Percentiles rank a stretch among this genome's conserved stretches.
Conservation (phyloP, 2,888 invertebrate genomes). For the Pecten maximus region DNA sequence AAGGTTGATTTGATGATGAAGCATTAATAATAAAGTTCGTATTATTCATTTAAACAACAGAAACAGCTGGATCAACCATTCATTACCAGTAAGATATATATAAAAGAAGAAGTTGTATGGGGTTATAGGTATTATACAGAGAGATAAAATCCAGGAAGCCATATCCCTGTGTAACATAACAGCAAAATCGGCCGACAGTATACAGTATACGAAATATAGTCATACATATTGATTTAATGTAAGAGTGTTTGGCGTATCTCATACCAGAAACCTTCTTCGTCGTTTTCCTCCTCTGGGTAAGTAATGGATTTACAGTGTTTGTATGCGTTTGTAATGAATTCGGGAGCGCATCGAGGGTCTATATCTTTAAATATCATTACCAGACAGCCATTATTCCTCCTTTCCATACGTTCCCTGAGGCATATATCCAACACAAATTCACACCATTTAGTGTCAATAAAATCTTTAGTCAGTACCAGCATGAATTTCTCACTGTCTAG, state of each 20-base stretch:
- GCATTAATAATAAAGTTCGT: too few relatives aligned
- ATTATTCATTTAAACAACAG: too few relatives aligned
- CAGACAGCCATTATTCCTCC: not conserved
- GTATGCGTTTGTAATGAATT: not conserved
- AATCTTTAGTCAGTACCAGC: not conserved
- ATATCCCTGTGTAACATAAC: too few relatives aligned
- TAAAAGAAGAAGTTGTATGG: too few relatives aligned
- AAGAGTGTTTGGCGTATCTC: not conserved
- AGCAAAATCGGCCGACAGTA: too few relatives aligned
- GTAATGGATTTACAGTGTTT: not conserved
- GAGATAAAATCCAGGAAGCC: too few relatives aligned
- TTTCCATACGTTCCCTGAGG: not conserved
- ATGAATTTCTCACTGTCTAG: not conserved
- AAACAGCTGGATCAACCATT: too few relatives aligned
- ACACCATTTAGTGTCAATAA: not conserved
- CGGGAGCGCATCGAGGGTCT: not conserved
- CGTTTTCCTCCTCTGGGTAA: slow-evolving; percentile 6
- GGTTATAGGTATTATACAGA: too few relatives aligned
- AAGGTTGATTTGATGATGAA: too few relatives aligned
- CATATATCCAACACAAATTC: not conserved
- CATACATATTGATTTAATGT: too few relatives aligned
- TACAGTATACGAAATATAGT: too few relatives aligned
- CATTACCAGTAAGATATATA: too few relatives aligned
- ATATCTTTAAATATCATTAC: slow-evolving; percentile 10
- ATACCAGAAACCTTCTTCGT: not conserved